Evolutionary conservation across 2,888 invertebrate genomes (phyloP).

Genomic region (Oxytorus armatus): DNA sequence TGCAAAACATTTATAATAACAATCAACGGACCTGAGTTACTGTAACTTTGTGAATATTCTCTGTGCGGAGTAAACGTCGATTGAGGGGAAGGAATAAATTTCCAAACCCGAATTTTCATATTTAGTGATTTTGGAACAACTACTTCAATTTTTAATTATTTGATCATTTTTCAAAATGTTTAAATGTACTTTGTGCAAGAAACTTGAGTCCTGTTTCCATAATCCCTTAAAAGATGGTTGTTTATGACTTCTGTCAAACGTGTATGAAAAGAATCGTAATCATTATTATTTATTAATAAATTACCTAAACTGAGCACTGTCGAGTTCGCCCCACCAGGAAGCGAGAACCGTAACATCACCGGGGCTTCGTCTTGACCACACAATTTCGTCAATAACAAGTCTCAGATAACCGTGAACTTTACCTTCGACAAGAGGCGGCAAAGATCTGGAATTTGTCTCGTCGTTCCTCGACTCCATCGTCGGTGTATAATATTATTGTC

Average conservation of each 20-base stretch:
- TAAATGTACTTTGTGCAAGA: too few species aligned
- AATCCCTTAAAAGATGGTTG: neutral
- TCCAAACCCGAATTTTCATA: too few species aligned
- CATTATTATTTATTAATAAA: slow-evolving; percentile 21
- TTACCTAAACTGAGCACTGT: slow-evolving; percentile 81
- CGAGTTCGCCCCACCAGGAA: slow-evolving; percentile 83
- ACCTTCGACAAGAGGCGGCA: slow-evolving; percentile 83
- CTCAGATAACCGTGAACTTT: slow-evolving; percentile 81
- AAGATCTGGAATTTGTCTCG: slow-evolving; percentile 73
- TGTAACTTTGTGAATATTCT: too few species aligned
- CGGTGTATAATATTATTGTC: slow-evolving; percentile 4
- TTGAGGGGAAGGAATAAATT: too few species aligned
- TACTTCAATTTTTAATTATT: too few species aligned
- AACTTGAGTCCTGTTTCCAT: too few species aligned
- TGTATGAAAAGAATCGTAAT: neutral
- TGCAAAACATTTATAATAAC: too few species aligned
- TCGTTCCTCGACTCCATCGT: slow-evolving; percentile 77
- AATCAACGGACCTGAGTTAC: too few species aligned
- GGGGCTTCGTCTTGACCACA: slow-evolving; percentile 79
- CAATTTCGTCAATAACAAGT: slow-evolving; percentile 80
- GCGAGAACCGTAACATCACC: slow-evolving; percentile 79
- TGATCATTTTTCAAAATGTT: too few species aligned
- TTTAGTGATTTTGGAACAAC: too few species aligned
- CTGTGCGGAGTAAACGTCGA: too few species aligned
- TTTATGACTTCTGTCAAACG: slow-evolving; percentile 7